Conservation (phyloP, 2,113 vertebrate species). For the Prunella himalayana region DNA sequence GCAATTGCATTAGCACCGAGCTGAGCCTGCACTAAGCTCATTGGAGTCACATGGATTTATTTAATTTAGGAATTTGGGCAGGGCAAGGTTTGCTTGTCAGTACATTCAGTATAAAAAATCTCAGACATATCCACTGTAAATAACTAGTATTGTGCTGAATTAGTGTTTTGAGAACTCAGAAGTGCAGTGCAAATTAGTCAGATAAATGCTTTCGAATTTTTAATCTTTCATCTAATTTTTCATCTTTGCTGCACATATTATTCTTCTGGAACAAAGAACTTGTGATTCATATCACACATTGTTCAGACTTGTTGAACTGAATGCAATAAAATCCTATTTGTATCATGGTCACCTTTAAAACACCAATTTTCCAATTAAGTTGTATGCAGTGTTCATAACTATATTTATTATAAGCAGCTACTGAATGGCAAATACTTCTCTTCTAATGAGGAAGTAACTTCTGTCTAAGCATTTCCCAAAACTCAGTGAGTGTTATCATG, state of each 20-base stretch:
- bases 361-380: background rate
- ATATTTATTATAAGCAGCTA: background rate
- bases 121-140: conserved; percentile 20
- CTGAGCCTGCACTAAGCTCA: conserved; percentile 47
- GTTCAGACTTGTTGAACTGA: background rate
- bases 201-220: conserved; percentile 2
- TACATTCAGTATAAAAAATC: conserved; percentile 32
- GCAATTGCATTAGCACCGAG: conserved; percentile 16
- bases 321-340: background rate
- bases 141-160: conserved; percentile 13
- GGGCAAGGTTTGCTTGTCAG: conserved; percentile 25
- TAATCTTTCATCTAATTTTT: conserved; percentile 12
- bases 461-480: background rate
- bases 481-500: background rate
- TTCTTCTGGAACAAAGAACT: background rate
- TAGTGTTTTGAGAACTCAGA: background rate
- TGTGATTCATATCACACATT: background rate
- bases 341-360: background rate
- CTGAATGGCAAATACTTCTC: background rate
- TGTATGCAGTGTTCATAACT: background rate
- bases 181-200: background rate
- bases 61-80: conserved; percentile 61
- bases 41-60: conserved; percentile 56
- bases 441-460: background rate
- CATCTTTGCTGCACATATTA: background rate